Base-by-base conservation (phyloP, 2,113 vertebrate genomes). In the Mobula birostris region DNA sequence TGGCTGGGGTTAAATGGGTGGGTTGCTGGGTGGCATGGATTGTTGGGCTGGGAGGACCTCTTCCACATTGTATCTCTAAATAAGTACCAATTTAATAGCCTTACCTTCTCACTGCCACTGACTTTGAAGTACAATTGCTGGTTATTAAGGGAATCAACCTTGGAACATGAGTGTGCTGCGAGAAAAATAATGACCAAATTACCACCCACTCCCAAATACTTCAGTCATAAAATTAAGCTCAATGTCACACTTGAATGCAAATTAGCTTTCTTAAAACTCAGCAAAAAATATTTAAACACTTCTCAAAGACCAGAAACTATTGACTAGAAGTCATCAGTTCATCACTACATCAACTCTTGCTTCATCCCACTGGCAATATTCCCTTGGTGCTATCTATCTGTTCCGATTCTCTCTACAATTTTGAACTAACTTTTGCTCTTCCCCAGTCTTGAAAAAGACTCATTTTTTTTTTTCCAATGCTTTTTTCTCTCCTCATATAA, bases 61-160 rank as follows among this genome's bases (percentile, higher is more conserved):
- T 1, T 48, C 48, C 48, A 48, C 48, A 48, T 48, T 48, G 48
- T 48, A 48, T 48, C 48, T 48, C 48, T 48, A 72, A 92, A 21
- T 19, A 70, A 56, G 29, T 48, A 48, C 48, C 48, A 24, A 21
- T 32, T 66, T 29, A 66, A 82, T 36, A 61, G 82, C 95, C 97
- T 96, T 95, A 99, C 99, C 99, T 98, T 95, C 99, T 97, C 68
- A 99, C 99, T 48, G 98, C 96, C 96, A 99, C 98, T 94, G 98
- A 99, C 96, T 99, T 99, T 95, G 97, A 99, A 15, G 99, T 99
- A 96, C 99, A 99, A 97, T 99, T 99, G 95, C 98, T 98, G 96
- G 99, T 98, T 96, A 99, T 99, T 96, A 99, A 97, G 94, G 98
- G 99, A 96, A 99, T 99, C 92, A 99, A 98, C 94, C 98, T 96